Percentiles rank a stretch among this genome's conserved stretches.
Conservation (phyloP, 1,140 invertebrate genomes). For the Drosophila nebulosa region DNA sequence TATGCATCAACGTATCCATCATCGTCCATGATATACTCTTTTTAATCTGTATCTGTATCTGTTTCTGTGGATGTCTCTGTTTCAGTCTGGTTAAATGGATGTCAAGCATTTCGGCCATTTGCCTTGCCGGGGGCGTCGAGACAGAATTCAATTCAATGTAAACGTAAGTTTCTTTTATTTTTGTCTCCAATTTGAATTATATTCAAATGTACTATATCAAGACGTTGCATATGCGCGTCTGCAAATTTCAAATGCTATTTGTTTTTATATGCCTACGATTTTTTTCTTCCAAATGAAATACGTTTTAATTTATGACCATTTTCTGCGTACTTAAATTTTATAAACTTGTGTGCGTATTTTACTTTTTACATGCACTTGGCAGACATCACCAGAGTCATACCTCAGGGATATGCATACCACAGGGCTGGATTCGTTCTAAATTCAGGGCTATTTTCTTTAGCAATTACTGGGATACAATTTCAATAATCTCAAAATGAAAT, state of each 20-base stretch:
- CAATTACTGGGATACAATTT: too few species aligned
- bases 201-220: conserved; percentile 30
- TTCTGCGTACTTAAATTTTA: conserved; percentile 52
- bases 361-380: conserved; percentile 70
- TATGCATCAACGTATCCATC: neutral
- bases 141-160: conserved; percentile 22
- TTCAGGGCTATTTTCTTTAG: too few species aligned
- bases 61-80: conserved; percentile 32
- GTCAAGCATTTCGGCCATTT: conserved; percentile 41
- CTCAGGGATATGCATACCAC: neutral
- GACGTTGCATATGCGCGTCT: conserved; percentile 51
- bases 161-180: conserved; percentile 34
- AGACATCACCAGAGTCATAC: conserved; percentile 33
- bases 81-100: conserved; percentile 55
- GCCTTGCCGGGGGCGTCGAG: conserved; percentile 28
- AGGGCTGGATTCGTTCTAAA: conserved; percentile 20
- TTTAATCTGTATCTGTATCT: too few species aligned
- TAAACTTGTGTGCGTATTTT: conserved; percentile 46
- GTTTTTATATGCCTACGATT: conserved; percentile 68
- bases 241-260: conserved; percentile 75
- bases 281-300: conserved; percentile 79
- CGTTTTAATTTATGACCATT: conserved; percentile 70
- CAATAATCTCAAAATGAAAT: too few species aligned
- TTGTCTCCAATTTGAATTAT: conserved; percentile 73
- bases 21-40: neutral